Conservation (phyloP, 2,113 vertebrate genomes). For the Percina caprodes region DNA sequence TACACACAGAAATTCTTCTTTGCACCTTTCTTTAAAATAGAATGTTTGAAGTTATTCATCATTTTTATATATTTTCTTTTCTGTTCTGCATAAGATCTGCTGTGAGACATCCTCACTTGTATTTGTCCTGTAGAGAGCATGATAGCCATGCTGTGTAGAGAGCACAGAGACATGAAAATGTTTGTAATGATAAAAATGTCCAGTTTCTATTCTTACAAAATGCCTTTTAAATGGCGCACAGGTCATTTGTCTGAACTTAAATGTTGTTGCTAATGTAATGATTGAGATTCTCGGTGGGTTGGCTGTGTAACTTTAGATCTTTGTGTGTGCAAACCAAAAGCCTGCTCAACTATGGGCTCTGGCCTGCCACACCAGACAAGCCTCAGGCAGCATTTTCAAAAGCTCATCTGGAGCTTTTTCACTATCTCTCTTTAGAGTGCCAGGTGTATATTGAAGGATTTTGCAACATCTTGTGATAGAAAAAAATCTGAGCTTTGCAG, state of each 20-base stretch:
- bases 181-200: no score
- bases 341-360: neutral
- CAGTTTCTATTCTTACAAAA: neutral
- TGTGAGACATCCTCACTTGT: no score
- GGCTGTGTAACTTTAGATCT: neutral
- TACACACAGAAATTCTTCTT: neutral
- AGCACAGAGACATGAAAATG: no score
- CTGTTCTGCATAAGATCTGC: no score
- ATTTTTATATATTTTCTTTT: neutral
- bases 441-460: neutral
- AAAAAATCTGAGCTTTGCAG: neutral
- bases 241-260: neutral
- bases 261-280: neutral
- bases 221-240: neutral
- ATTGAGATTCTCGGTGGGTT: neutral
- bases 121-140: no score
- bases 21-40: neutral
- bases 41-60: neutral
- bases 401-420: neutral
- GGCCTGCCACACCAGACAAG: neutral
- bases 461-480: neutral
- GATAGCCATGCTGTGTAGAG: no score
- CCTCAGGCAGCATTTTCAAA: constrained; percentile 6
- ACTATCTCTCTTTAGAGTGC: neutral
- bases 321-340: neutral